Conservation (phyloP, 1,140 invertebrate genomes). For the Tetragnatha versicolor region DNA sequence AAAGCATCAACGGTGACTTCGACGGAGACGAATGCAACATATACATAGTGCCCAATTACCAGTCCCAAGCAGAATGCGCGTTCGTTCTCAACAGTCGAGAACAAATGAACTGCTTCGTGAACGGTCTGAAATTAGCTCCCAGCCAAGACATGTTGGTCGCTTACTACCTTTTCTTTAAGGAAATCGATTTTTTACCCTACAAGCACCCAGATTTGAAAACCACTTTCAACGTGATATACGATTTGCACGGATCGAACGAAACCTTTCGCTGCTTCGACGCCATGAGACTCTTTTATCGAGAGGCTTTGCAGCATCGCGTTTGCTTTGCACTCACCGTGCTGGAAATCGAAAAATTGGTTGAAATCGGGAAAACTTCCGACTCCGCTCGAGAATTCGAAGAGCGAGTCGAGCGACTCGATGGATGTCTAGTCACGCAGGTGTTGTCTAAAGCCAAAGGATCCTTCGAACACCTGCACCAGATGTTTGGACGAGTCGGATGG, state of each 20-base stretch:
- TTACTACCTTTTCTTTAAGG: background rate
- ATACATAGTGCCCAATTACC: background rate
- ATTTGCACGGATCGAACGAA: slow-evolving; percentile 2
- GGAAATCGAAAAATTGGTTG: background rate
- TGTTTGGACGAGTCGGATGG: too few species aligned
- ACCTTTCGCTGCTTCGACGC: background rate
- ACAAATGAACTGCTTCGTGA: background rate
- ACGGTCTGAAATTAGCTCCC: background rate
- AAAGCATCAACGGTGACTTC: slow-evolving; percentile 17
- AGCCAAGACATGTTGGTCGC: slow-evolving; percentile 32
- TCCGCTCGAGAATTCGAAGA: background rate
- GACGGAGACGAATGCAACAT: slow-evolving; percentile 30
- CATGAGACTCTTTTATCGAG: slow-evolving; percentile 16
- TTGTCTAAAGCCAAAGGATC: slow-evolving; percentile 15
- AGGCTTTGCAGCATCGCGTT: background rate
- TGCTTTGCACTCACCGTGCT: background rate
- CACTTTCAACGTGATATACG: slow-evolving; percentile 25
- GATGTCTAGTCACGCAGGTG: slow-evolving; percentile 1
- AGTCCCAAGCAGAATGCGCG: slow-evolving; percentile 15
- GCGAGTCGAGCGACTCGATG: background rate
- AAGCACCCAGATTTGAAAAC: background rate
- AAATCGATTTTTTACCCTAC: slow-evolving; percentile 29
- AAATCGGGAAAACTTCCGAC: background rate
- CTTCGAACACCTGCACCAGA: too few species aligned
- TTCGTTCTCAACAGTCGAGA: background rate